These are phyloP conservation scores for Holothuria leucospilota DNA, from an alignment of 53 echinoderm and acorn worm species.

Conservation along the genomic window DNA sequence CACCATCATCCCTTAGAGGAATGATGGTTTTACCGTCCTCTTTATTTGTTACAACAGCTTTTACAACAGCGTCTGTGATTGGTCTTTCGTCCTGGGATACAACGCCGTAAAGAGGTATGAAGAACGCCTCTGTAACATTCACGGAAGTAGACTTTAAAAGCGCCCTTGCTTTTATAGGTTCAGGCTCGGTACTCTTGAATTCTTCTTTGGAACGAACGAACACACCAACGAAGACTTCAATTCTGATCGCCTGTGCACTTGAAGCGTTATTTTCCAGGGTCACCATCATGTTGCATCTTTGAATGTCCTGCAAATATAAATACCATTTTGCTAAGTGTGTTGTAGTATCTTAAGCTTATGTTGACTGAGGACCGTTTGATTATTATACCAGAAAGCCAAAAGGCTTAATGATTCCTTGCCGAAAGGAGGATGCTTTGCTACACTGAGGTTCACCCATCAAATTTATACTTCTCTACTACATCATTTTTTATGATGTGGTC, in stretches of 20 bases:
- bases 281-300: too few relatives aligned
- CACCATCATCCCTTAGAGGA: background rate
- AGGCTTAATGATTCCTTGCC: too few relatives aligned
- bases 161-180: background rate
- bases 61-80: background rate
- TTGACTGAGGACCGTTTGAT: too few relatives aligned
- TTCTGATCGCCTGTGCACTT: background rate
- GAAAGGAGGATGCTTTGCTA: too few relatives aligned
- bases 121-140: background rate
- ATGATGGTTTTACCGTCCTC: constrained; percentile 13
- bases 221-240: background rate
- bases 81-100: background rate
- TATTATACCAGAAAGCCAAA: too few relatives aligned
- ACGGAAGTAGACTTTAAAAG: background rate
- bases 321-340: too few relatives aligned
- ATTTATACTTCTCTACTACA: too few relatives aligned
- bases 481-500: too few relatives aligned
- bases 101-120: background rate
- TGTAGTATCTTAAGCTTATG: too few relatives aligned
- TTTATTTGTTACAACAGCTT: background rate
- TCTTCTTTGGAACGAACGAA: background rate
- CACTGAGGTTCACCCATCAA: too few relatives aligned
- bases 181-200: background rate
- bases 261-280: too few relatives aligned
- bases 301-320: too few relatives aligned